phyloP scores from a whole-genome alignment of 2,113 vertebrate genomes.

The Ascaphus truei region DNA sequence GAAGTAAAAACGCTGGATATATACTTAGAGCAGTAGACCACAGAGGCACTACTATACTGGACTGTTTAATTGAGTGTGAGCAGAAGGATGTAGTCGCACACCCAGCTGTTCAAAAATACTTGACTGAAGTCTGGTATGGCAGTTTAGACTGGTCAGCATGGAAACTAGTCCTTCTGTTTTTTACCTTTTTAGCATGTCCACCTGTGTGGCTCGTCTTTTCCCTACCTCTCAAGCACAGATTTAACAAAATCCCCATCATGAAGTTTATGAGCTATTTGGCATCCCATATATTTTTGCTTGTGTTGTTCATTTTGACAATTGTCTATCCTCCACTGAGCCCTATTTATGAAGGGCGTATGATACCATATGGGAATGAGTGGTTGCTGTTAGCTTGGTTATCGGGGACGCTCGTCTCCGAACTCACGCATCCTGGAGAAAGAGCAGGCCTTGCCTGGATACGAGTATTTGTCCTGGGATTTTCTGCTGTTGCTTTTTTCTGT shows the following conservation, averaged over 20 bases:
- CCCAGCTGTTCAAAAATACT: conserved; percentile 54
- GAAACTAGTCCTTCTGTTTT: conserved; percentile 50
- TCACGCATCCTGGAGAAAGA: conserved; percentile 46
- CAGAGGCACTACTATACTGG: conserved; percentile 42
- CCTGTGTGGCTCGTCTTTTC: conserved; percentile 50
- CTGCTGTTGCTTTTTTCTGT: conserved; percentile 42
- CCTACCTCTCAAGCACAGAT: conserved; percentile 48
- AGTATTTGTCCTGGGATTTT: conserved; percentile 48
- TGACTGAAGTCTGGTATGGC: conserved; percentile 54
- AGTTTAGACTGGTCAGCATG: conserved; percentile 48
- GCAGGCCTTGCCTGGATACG: conserved; percentile 53
- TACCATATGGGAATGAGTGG: conserved; percentile 51
- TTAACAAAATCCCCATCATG: conserved; percentile 51
- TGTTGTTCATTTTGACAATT: conserved; percentile 52
- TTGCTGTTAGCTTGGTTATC: conserved; percentile 50
- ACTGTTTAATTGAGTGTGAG: conserved; percentile 49
- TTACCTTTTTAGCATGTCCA: conserved; percentile 47
- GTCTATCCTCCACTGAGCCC: conserved; percentile 50
- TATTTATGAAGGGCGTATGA: conserved; percentile 36
- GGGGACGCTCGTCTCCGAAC: conserved; percentile 51
- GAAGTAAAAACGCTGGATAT: conserved; percentile 35
- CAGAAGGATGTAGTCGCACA: conserved; percentile 53
- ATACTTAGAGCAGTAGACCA: conserved; percentile 49
- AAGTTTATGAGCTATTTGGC: conserved; percentile 60
- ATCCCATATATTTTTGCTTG: conserved; percentile 52